Conservation (phyloP, 2,113 vertebrate species). For the Glareola pratincola region DNA sequence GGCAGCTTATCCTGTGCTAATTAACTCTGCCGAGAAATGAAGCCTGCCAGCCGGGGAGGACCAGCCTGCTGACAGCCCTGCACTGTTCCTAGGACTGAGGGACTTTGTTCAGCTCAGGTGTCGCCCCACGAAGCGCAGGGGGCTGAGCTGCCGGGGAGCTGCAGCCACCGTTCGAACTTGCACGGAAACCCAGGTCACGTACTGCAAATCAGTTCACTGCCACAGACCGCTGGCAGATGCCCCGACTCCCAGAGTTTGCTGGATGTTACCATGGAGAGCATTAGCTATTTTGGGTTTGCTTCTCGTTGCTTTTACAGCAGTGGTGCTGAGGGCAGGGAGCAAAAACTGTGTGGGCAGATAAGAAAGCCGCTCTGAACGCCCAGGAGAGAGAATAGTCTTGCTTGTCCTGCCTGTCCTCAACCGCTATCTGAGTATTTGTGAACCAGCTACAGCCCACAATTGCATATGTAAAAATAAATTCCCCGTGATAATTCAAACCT, state of each 20-base stretch:
- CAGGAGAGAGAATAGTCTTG: neutral
- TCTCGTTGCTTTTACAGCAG: neutral
- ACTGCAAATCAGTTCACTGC: neutral
- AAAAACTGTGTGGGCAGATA: neutral
- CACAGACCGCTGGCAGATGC: neutral
- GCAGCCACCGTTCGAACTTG: fast-evolving
- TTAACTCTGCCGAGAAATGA: neutral
- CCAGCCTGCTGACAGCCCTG: neutral
- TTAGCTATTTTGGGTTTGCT: neutral
- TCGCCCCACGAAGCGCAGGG: neutral
- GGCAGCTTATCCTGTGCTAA: neutral
- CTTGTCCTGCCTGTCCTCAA: neutral
- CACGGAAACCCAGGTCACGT: neutral
- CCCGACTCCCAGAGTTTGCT: neutral
- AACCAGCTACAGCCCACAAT: neutral
- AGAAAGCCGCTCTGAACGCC: neutral
- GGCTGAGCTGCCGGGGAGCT: neutral
- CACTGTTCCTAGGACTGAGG: neutral
- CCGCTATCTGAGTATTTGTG: neutral
- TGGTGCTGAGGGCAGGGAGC: neutral
- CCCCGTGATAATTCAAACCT: too few species aligned
- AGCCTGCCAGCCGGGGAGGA: neutral
- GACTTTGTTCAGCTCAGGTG: neutral
- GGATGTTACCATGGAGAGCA: neutral
- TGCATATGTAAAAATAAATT: neutral